Evolutionary conservation across 2,113 vertebrate genomes (phyloP), one percentile per base, ranked within the genome.

Genomic region (Numenius arquata): DNA sequence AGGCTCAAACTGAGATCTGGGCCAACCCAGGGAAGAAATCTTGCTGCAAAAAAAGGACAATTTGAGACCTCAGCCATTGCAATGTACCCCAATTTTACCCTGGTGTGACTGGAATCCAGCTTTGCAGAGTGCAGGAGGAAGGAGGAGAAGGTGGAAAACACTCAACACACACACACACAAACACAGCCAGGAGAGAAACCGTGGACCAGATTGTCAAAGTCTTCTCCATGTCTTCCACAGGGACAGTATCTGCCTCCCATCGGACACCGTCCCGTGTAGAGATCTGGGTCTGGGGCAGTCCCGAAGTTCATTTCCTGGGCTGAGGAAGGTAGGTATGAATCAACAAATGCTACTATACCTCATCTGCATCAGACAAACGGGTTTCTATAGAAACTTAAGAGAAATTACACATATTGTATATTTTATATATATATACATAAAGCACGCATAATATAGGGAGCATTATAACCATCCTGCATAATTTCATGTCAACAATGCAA

Each of bases 101-200:
- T 59, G 14, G 4, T 59, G 40, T 55, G 29, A 70, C 45, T n/a
- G 40, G 9, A 68, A 94, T 53, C 17, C 65, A 59, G 41, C 17
- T 83, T 74, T 90, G 50, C 41, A 66, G 75, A 79, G 25, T 5
- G 9, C 26, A 90, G 68, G 27, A 76, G 10, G 61, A 36, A 88
- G 27, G 38, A 72, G 15, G 17, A 74, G 7, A 91, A 14, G 7
- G 29, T 78, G 14, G 15, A 75, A 63, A 75, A 65, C n/a, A 66
- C 32, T 4, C 52, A 32, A 9, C 5, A 3, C 8, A 1, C 7
- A 11, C 16, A 11, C 5, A 3, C 7, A 1, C 7, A n/a, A n/a
- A 9, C 13, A 2, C 26, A 53, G 12, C 3, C 13, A 68, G 32
- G 45, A 75, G 3, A 66, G 16, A 85, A 83, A 73, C 6, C 1